Percentiles rank a stretch among this genome's conserved stretches.
Evolutionary conservation across 2,888 invertebrate species (phyloP).

Genomic region (Himalopsyche anomala): DNA sequence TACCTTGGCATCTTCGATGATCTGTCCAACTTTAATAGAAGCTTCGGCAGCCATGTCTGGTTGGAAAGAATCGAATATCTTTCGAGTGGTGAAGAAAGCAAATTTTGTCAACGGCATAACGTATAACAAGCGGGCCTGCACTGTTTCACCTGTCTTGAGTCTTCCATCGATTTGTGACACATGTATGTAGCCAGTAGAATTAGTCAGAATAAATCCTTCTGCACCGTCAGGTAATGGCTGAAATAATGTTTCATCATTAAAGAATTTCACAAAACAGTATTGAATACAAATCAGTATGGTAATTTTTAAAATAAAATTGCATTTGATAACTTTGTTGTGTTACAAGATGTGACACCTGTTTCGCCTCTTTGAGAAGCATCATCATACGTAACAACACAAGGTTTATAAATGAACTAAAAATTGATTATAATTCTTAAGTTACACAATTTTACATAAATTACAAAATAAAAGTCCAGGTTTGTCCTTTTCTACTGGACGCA

Average conservation of each 20-base stretch:
- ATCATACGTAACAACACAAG: no score
- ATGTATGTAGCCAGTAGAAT: constrained; percentile 76
- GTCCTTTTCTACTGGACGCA: no score
- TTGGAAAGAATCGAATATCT: constrained; percentile 70
- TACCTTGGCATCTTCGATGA: constrained; percentile 71
- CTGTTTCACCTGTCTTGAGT: constrained; percentile 73
- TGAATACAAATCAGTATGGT: no score
- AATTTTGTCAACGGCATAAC: constrained; percentile 82
- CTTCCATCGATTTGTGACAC: constrained; percentile 75
- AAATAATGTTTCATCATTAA: constrained; percentile 24
- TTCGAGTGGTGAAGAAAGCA: constrained; percentile 79
- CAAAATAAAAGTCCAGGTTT: no score
- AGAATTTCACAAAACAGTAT: no score
- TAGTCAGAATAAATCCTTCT: constrained; percentile 75
- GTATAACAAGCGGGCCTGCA: constrained; percentile 81
- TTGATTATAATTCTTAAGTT: no score
- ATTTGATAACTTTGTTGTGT: no score
- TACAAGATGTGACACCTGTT: no score
- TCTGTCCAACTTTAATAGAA: constrained; percentile 76
- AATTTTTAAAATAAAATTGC: no score
- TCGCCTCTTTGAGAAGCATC: no score
- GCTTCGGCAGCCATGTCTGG: constrained; percentile 71
- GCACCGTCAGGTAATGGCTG: constrained; percentile 76
- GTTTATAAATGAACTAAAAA: no score
- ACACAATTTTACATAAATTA: no score